A percentile compares a stretch with the other conserved stretches of the same genome.
These are phyloP conservation scores for Merops nubicus DNA, from an alignment of 2,113 vertebrate species.

Conservation along the genomic window DNA sequence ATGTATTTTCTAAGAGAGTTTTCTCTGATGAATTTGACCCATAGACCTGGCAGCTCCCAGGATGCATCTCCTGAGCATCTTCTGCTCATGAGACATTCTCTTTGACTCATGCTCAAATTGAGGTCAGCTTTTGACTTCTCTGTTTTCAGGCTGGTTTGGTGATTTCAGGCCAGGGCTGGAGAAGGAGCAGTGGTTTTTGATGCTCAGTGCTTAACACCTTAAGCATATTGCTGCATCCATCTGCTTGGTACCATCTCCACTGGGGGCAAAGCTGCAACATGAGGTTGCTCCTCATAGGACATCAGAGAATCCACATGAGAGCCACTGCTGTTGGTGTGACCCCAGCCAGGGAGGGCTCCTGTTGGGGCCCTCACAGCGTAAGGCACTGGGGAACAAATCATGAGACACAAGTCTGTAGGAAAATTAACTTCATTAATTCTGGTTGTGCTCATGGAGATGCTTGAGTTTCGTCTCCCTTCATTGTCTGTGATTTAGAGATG, in stretches of 20 bases:
- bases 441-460: neutral
- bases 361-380: neutral
- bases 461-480: neutral
- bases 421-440: slow-evolving; percentile 9
- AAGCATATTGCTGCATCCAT: neutral
- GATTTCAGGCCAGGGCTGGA: neutral
- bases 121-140: neutral
- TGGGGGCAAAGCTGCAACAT: neutral
- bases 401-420: neutral
- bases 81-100: neutral
- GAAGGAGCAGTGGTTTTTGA: neutral
- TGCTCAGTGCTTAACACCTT: neutral
- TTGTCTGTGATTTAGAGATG: slow-evolving; percentile 18
- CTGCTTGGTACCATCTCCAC: neutral
- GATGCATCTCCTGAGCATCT: neutral
- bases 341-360: rapidly evolving
- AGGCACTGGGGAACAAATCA: neutral
- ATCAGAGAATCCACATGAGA: slow-evolving; percentile 18
- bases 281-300: neutral
- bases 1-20: neutral
- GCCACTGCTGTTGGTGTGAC: rapidly evolving
- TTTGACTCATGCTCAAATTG: rapidly evolving
- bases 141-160: neutral
- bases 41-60: neutral
- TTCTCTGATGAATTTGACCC: neutral